Evolutionary conservation across 2,797 vertebrate genomes (phyloP).

Genomic region (Cryptoblepharus egeriae): DNA sequence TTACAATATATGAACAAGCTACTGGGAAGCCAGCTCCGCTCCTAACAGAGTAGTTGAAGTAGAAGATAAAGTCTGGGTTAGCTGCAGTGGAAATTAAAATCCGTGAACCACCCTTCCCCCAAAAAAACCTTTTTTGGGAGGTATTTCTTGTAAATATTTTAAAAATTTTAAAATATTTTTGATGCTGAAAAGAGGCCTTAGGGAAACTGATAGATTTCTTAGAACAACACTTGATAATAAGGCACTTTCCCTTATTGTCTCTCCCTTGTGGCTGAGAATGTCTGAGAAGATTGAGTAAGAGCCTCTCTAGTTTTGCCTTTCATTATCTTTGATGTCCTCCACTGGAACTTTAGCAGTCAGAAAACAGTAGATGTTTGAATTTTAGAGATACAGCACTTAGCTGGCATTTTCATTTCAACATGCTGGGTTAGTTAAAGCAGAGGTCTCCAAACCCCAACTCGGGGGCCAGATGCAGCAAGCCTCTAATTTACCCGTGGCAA

Average conservation of each 20-base stretch:
- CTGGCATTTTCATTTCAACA: not conserved
- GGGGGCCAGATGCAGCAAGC: too few relatives aligned
- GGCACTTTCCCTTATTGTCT: not conserved
- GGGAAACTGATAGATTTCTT: constrained; percentile 1
- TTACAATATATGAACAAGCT: not conserved
- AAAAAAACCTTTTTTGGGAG: too few relatives aligned
- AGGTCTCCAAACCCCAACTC: too few relatives aligned
- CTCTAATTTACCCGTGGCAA: too few relatives aligned
- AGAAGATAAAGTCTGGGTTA: constrained; percentile 11
- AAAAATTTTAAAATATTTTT: too few relatives aligned
- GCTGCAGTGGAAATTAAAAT: not conserved
- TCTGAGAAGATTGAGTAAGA: constrained; percentile 6
- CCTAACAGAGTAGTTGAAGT: not conserved
- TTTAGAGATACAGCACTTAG: not conserved
- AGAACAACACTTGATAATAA: constrained; percentile 8
- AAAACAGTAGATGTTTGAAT: not conserved
- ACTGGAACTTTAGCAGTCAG: not conserved
- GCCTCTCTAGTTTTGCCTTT: not conserved
- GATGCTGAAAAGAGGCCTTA: constrained; percentile 13
- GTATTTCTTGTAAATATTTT: too few relatives aligned
- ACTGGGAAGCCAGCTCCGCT: constrained; percentile 4
- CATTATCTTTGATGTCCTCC: not conserved
- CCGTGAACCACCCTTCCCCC: not conserved
- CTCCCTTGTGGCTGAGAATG: not conserved
- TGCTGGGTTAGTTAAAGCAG: not conserved